Evolutionary conservation across 2,888 invertebrate species (phyloP).

Genomic region (Pterostichus niger): DNA sequence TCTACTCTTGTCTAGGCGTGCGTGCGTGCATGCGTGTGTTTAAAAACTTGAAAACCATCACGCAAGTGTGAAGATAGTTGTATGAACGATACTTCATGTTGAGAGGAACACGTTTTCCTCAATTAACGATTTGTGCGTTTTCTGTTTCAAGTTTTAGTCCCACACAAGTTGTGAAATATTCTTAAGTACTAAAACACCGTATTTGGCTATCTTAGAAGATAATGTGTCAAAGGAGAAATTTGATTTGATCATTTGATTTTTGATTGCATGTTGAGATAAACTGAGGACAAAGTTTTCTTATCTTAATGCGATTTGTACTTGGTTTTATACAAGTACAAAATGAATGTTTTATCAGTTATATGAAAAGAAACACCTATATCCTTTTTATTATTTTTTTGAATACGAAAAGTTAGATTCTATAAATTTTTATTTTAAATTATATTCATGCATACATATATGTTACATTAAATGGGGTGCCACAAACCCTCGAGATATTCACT

Average conservation of each 20-base stretch:
- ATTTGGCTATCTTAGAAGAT: constrained; percentile 34
- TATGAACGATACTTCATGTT: constrained; percentile 16
- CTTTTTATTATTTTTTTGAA: too few relatives aligned
- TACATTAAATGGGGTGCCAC: too few relatives aligned
- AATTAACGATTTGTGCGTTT: constrained; percentile 47
- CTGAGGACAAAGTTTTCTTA: neutral
- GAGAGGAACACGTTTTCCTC: constrained; percentile 30
- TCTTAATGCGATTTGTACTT: constrained; percentile 27
- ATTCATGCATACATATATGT: too few relatives aligned
- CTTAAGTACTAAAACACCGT: constrained; percentile 22
- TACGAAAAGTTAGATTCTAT: too few relatives aligned
- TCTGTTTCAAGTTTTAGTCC: constrained; percentile 15
- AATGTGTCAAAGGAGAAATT: constrained; percentile 4
- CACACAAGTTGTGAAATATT: constrained; percentile 49
- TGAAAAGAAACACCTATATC: too few relatives aligned
- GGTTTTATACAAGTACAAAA: too few relatives aligned
- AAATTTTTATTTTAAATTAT: too few relatives aligned
- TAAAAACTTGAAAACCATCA: constrained; percentile 4
- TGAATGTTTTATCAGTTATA: too few relatives aligned
- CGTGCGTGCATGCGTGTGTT: neutral
- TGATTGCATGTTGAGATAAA: constrained; percentile 21
- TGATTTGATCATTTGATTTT: constrained; percentile 35
- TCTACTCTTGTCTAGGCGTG: too few relatives aligned
- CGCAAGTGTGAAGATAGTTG: constrained; percentile 41
- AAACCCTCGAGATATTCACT: too few relatives aligned